Evolutionary conservation across 2,797 vertebrate genomes (phyloP).

Genomic region (Megaceryle alcyon): DNA sequence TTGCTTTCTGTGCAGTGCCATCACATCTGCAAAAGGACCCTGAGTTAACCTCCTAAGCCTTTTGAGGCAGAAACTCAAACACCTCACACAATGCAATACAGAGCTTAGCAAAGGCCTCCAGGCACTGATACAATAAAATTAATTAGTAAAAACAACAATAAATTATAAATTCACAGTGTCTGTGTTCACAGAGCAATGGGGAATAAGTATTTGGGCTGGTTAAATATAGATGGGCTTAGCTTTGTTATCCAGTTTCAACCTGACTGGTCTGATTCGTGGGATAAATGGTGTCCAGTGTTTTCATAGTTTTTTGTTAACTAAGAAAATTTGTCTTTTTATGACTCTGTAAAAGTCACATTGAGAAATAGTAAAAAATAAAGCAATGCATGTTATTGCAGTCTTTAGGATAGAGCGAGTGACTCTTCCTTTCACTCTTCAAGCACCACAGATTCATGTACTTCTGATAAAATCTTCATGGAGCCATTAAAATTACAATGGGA

Average conservation of each 20-base stretch:
- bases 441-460: constrained; percentile 6
- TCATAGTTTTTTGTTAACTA: constrained; percentile 60
- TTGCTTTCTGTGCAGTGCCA: neutral
- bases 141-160: neutral
- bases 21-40: neutral
- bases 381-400: constrained; percentile 64
- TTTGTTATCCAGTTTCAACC: constrained; percentile 13
- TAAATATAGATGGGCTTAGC: neutral
- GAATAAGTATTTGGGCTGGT: neutral
- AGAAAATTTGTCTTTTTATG: constrained; percentile 65
- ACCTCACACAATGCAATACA: neutral
- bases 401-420: constrained; percentile 28
- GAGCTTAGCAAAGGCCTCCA: neutral
- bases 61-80: neutral
- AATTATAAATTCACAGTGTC: neutral
- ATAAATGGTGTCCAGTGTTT: constrained; percentile 36
- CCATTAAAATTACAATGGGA: constrained; percentile 34
- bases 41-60: neutral
- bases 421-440: constrained; percentile 55
- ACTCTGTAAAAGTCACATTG: constrained; percentile 58
- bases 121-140: neutral
- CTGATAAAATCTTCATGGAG: constrained; percentile 57
- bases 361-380: constrained; percentile 69
- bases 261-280: constrained; percentile 6
- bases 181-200: neutral